These are phyloP conservation scores for Sylvilagus bachmani DNA, from an alignment of 2,113 vertebrate species.

Conservation along the genomic window DNA sequence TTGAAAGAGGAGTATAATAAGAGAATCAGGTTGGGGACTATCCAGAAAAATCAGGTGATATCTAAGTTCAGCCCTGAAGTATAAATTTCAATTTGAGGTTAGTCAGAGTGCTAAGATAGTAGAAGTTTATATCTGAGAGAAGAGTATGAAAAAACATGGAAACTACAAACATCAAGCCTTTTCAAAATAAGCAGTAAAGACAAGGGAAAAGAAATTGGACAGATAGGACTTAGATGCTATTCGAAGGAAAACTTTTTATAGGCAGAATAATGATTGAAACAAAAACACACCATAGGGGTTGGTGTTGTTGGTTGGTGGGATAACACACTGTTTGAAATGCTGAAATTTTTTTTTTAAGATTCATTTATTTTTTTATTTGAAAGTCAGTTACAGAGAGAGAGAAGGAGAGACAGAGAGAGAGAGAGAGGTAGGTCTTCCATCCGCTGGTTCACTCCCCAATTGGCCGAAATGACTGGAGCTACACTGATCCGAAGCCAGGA, in stretches of 20 bases:
- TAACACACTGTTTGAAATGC: too few relatives aligned
- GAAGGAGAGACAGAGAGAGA: too few relatives aligned
- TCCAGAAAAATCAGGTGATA: neutral
- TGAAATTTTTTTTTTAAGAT: too few relatives aligned
- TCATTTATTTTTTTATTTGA: too few relatives aligned
- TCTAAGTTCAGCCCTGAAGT: neutral
- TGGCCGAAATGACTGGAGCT: too few relatives aligned
- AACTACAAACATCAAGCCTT: neutral
- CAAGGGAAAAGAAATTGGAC: neutral
- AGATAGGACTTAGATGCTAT: neutral
- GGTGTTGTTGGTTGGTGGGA: too few relatives aligned
- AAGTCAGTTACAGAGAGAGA: too few relatives aligned
- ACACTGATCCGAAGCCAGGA: too few relatives aligned
- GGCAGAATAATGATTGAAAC: neutral
- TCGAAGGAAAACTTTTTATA: conserved; percentile 18
- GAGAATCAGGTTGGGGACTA: neutral
- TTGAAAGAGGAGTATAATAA: neutral
- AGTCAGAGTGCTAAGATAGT: neutral
- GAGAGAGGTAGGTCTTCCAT: too few relatives aligned
- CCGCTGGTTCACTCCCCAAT: too few relatives aligned
- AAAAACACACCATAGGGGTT: neutral
- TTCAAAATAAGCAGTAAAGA: conserved; percentile 31
- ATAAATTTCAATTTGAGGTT: conserved; percentile 25
- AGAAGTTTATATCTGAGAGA: neutral
- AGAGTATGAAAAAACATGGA: neutral